These are phyloP conservation scores for Pteropus rufus DNA, from an alignment of 2,797 vertebrate genomes.

Conservation along the genomic window DNA sequence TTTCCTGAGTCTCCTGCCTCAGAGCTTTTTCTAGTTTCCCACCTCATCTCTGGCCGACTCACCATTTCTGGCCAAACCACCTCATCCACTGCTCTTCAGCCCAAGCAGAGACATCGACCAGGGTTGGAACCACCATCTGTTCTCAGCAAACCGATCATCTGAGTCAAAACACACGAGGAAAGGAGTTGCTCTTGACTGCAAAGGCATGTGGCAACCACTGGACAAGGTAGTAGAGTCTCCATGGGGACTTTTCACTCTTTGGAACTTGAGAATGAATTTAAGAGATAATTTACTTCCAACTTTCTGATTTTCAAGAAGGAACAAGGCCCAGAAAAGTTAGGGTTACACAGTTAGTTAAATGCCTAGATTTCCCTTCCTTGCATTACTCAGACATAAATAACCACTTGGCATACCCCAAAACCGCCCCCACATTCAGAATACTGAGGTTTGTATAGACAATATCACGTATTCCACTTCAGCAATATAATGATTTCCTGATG, in stretches of 20 bases:
- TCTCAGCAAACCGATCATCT: fast-evolving
- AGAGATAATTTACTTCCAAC: neutral
- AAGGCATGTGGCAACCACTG: too few relatives aligned
- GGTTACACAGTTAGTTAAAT: neutral
- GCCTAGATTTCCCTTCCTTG: neutral
- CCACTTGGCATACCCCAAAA: neutral
- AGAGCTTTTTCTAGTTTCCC: neutral
- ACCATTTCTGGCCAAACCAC: neutral
- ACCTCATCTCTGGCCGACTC: neutral
- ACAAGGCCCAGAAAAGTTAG: neutral
- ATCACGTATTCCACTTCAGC: neutral
- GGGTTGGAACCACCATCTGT: neutral
- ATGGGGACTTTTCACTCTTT: fast-evolving
- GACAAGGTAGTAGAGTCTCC: fast-evolving
- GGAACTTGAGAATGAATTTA: neutral
- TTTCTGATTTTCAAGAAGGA: neutral
- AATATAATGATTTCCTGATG: constrained; percentile 2
- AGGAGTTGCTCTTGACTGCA: neutral
- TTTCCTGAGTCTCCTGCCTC: neutral
- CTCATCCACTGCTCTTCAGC: neutral
- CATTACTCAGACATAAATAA: neutral
- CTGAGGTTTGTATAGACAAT: neutral
- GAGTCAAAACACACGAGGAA: neutral
- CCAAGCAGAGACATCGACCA: fast-evolving
- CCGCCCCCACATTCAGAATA: neutral